Base-by-base conservation (phyloP, 2,113 vertebrate species). In the Regulus satrapa region DNA sequence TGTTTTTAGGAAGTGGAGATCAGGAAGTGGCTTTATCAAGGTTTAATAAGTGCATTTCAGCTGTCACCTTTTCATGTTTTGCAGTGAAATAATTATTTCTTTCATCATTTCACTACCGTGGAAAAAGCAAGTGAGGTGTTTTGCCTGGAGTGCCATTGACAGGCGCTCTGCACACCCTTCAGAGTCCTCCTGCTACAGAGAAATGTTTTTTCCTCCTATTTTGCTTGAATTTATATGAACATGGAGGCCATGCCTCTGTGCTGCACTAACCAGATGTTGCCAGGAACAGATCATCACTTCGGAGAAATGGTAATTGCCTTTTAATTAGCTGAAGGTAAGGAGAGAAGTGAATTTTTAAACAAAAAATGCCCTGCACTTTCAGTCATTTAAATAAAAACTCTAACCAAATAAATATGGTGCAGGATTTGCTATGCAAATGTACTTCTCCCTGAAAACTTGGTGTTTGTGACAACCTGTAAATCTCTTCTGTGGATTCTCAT, bases 221-320 rank as follows among this genome's bases (percentile, higher is more conserved):
- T 71, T 73, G 40, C 69, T 91, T 46, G n/a, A 55, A 58, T 78
- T 92, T 89, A 28, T 32, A 18, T 49, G 38, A 89, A 56, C 34
- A 69, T 86, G 45, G 21, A 79, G 84, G 75, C 89, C 48, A 17
- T n/a, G 48, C 72, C 51, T 72, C 12, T 77, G 54, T 14, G 51
- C 64, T 87, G 86, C 76, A 74, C 85, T 52, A 88, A 45, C 23
- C 49, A 45, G 45, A 48, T 91, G 55, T 94, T 96, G 88, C 89
- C 76, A 95, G 96, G 91, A 56, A 26, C 69, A 34, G 76, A 85
- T 61, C 91, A 49, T 82, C 91, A 64, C 82, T 76, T 28, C 78
- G 94, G 93, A 95, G 59, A 96, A 94, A 93, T 41, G 86, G 94
- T 95, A 96, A 98, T 96, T 88, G 77, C 61, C 62, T 97, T 97